These are phyloP conservation scores for Drosophila repleta DNA, from an alignment of 1,140 invertebrate species.

Conservation along the genomic window DNA sequence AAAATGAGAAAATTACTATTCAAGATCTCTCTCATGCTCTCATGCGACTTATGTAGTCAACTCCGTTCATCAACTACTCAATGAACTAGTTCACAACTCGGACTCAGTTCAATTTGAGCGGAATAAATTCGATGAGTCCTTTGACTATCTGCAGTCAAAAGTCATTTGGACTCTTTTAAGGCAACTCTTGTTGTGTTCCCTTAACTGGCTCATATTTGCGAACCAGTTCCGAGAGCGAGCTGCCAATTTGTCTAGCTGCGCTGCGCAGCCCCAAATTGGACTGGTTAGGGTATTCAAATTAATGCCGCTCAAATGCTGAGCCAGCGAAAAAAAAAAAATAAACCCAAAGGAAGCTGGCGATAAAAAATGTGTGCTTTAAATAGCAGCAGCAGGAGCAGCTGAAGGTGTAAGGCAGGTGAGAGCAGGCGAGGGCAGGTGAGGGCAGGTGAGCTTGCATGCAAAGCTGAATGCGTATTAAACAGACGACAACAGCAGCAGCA, in stretches of 20 bases:
- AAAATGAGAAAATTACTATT: too few species aligned
- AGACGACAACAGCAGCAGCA: constrained; percentile 23
- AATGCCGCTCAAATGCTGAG: constrained; percentile 47
- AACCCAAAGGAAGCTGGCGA: constrained; percentile 18
- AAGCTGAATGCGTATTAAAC: constrained; percentile 29
- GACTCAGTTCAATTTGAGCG: too few species aligned
- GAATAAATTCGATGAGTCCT: too few species aligned
- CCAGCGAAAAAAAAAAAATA: constrained; percentile 17
- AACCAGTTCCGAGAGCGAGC: too few species aligned
- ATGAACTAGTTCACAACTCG: too few species aligned
- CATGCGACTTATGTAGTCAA: too few species aligned
- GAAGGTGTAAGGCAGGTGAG: constrained; percentile 25
- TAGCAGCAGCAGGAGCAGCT: constrained; percentile 36
- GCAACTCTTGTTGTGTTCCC: too few species aligned
- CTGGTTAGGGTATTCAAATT: constrained; percentile 38
- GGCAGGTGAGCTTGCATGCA: not conserved
- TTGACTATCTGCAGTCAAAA: too few species aligned
- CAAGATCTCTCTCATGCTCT: too few species aligned
- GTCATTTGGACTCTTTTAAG: too few species aligned
- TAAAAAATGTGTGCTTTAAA: constrained; percentile 54
- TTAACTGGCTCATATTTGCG: too few species aligned
- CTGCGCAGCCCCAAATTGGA: not conserved
- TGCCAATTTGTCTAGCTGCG: not conserved
- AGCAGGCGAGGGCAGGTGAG: not conserved
- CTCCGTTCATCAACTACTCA: too few species aligned